Evolutionary conservation across 1,140 invertebrate species (phyloP).

Genomic region (Drosophila pruinosa): DNA sequence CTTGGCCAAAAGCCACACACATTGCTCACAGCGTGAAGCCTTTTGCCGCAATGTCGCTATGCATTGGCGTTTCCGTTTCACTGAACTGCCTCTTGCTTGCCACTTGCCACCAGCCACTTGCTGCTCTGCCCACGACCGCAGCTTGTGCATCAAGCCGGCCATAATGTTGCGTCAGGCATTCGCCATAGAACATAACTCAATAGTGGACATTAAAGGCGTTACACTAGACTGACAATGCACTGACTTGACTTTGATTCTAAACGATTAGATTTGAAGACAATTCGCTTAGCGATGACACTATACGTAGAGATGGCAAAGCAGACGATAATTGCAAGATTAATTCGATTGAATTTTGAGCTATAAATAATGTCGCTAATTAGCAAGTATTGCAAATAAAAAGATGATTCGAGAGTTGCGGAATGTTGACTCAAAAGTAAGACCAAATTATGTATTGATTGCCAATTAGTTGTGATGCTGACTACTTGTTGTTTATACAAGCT

Average conservation of each 20-base stretch:
- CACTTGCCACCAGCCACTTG: neutral
- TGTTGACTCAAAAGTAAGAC: no score
- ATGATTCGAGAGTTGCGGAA: no score
- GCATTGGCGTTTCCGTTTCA: conserved; percentile 36
- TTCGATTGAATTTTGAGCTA: no score
- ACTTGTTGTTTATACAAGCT: no score
- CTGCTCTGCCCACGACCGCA: conserved; percentile 17
- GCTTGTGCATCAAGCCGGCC: conserved; percentile 12
- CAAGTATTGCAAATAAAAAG: no score
- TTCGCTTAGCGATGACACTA: neutral
- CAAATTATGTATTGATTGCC: no score
- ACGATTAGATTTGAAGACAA: neutral
- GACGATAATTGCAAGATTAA: no score
- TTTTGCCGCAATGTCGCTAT: conserved; percentile 20
- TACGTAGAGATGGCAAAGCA: neutral
- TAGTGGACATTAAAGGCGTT: conserved; percentile 7
- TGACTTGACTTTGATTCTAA: neutral
- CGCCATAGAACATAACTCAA: conserved; percentile 4
- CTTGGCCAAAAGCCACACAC: conserved; percentile 39
- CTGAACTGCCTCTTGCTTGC: conserved; percentile 7
- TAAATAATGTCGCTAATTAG: no score
- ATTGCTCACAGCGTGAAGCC: conserved; percentile 47
- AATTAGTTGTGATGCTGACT: no score
- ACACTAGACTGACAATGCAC: conserved; percentile 1
- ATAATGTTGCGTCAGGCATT: conserved; percentile 16